Percentiles rank a stretch among this genome's conserved stretches.
These are phyloP conservation scores for Battus philenor DNA, from an alignment of 1,140 invertebrate species.

Conservation along the genomic window DNA sequence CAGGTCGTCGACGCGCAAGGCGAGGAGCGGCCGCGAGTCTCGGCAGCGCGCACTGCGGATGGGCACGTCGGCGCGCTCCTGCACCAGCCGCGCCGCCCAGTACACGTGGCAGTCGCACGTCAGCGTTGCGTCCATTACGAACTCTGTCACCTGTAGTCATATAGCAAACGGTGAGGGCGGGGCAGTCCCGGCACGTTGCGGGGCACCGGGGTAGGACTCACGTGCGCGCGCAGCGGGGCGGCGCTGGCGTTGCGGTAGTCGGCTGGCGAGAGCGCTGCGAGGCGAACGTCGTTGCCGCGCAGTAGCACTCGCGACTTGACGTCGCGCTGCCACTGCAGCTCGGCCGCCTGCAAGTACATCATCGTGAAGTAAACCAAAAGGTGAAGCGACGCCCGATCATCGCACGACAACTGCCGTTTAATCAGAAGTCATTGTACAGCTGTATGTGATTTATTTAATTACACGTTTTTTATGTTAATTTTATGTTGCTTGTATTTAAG, in stretches of 20 bases:
- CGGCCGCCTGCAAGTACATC: background rate
- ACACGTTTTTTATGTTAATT: too few species aligned
- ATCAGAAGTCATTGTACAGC: too few species aligned
- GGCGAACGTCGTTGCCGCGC: background rate
- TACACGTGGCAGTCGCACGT: slow-evolving; percentile 22
- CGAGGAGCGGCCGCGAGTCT: background rate
- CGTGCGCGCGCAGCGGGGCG: background rate
- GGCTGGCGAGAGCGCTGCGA: background rate
- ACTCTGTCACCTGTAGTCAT: slow-evolving; percentile 14
- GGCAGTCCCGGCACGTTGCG: background rate
- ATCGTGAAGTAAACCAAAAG: slow-evolving; percentile 17
- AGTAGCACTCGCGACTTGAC: background rate
- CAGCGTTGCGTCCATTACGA: background rate
- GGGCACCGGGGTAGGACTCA: background rate
- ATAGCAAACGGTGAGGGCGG: background rate
- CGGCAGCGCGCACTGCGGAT: slow-evolving; percentile 5
- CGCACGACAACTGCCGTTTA: too few species aligned
- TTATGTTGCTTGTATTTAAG: too few species aligned
- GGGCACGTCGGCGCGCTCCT: slow-evolving; percentile 14
- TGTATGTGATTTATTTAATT: too few species aligned
- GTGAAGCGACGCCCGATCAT: slow-evolving; percentile 12
- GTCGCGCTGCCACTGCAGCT: background rate
- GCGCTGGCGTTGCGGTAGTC: background rate
- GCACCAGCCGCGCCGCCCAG: slow-evolving; percentile 26
- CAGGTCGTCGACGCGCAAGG: background rate